phyloP scores from a whole-genome alignment of 2,797 vertebrate species.

The Coregonus sp. region DNA sequence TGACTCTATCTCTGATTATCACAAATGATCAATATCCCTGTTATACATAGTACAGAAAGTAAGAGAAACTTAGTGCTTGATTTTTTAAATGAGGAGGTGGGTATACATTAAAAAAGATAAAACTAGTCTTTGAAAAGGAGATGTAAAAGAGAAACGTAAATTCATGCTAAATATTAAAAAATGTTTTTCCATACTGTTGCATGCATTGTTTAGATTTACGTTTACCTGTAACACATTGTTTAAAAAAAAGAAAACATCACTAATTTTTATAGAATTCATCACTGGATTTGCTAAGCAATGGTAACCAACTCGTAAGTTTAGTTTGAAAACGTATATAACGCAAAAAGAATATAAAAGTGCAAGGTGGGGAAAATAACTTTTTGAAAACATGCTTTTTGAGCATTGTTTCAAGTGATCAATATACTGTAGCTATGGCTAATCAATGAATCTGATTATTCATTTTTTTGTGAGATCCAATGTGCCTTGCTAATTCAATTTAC shows the following conservation, averaged over 20 bases:
- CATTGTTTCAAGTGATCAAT: constrained; percentile 64
- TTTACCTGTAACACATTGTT: constrained; percentile 40
- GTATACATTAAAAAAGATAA: background rate
- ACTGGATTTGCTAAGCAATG: constrained; percentile 5
- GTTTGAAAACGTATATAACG: constrained; percentile 51
- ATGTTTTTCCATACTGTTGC: constrained; percentile 27
- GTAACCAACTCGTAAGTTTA: background rate
- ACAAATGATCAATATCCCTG: constrained; percentile 33
- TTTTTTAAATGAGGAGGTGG: background rate
- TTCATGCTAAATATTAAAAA: constrained; percentile 15
- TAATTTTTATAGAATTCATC: background rate
- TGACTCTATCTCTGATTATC: constrained; percentile 52
- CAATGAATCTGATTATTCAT: constrained; percentile 41
- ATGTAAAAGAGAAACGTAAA: constrained; percentile 11
- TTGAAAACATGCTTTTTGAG: constrained; percentile 75
- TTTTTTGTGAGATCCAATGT: constrained; percentile 44
- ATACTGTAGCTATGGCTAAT: constrained; percentile 38
- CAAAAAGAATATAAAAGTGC: constrained; percentile 60
- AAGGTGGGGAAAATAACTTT: constrained; percentile 29
- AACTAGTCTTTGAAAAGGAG: background rate
- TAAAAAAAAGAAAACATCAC: background rate
- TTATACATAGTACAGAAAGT: constrained; percentile 27
- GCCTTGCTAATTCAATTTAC: constrained; percentile 71
- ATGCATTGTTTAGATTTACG: constrained; percentile 71
- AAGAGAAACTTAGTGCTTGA: constrained; percentile 35